Base-by-base conservation (phyloP, 1,140 invertebrate species). In the Orius insidiosus region DNA sequence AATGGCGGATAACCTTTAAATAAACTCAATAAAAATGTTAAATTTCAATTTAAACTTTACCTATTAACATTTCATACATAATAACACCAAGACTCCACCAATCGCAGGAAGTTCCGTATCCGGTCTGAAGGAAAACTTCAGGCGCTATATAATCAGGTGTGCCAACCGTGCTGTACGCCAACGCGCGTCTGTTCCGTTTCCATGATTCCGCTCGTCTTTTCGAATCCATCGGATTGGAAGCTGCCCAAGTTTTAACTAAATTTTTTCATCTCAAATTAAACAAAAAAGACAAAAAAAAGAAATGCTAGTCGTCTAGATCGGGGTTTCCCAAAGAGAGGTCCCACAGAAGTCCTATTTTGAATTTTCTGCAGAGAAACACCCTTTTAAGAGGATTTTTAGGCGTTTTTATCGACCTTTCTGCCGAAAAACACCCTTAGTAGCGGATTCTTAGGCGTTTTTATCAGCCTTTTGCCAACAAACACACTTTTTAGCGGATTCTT, bases 51-150 rank as follows among this genome's bases (percentile, higher is more conserved):
- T 3, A 40, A 13, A 13, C 11, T 67, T 59, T 61, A 80, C 81
- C 94, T 67, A 99, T 98, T 46, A 99, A 71, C 96, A 99, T 99
- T 72, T 99, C 96, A 66, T 97, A 99, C 95, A 99, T 98, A 54
- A 98, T 98, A 38, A 99, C 95, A 37, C 96, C 96, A 37, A 99
- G 69, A 44, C 90, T 96, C 96, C 95, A 99, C 86, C 93, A 99
- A 68, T 99, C 96, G 59, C 94, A 98, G 42, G 88, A 81, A 32
- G 86, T 82, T 1, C 85, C 89, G 63, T 99, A 99, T 45, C 96
- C 96, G 16, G 90, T 95, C 68, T 97, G 92, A 55, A 95, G 75
- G 66, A 98, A 87, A 49, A 97, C 92, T 70, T 89, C 85, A 6
- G 95, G 95, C n/a, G 95, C 94, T 59, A 99, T 98, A 60, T 99